Base-by-base conservation (phyloP, 2,888 invertebrate species). In the Chaetoderma sp. region DNA sequence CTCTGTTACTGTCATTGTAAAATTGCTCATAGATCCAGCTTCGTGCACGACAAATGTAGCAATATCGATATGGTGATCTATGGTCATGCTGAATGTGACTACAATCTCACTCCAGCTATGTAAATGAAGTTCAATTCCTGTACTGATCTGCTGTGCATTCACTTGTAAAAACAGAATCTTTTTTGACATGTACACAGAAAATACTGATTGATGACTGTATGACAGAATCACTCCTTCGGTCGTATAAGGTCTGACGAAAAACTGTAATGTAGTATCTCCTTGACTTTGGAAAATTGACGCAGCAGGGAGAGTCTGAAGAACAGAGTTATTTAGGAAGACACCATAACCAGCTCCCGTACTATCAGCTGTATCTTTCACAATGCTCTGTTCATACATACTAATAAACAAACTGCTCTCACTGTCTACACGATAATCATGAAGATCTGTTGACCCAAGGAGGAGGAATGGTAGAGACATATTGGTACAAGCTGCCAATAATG, bases 91-190 rank as follows among this genome's bases (percentile, higher is more conserved):
- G 10, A 36, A 36, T 36, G 39, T 36, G 39, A 36, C 10, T 36
- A 70, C 67, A 27, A 79, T 52, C 36, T 74, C 74, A 25, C 76
- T 68, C 79, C 79, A 79, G 23, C 61, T 59, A 10, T 63, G 58
- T 2, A 54, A 13, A 4, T 56, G 54, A 10, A 74, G 68, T 25
- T 27, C 39, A 2, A 73, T 58, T 16, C 58, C 59, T 1, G 77
- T 76, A 23, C 69, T 62, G 60, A 64, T 67, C 5, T 54, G 52
- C 1, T 56, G 36, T 23, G 32, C 21, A 28, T 55, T 61, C 16
- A 63, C 50, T 32, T 60, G 68, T 8, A 70, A 30, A 33, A 54
- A 60, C 2, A 68, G 23, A 27, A 52, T 56, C 4, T 18, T 25
- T 10, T 64, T 55, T n/a, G n/a, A n/a, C 16, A 68, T 44, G 49